These are phyloP conservation scores for Lordiphosa andalusiaca DNA, from an alignment of 2,888 invertebrate genomes.

Conservation along the genomic window DNA sequence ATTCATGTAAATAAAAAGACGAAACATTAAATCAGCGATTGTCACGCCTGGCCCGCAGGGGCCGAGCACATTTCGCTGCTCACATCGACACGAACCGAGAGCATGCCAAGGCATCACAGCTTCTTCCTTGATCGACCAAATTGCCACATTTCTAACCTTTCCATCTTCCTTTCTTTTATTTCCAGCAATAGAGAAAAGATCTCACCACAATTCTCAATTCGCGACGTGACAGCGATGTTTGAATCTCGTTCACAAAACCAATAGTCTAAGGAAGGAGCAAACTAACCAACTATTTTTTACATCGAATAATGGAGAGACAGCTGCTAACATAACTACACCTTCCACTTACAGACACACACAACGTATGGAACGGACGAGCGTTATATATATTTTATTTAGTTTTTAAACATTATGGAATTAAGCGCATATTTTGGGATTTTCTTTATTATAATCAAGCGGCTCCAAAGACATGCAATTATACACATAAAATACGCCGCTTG, in stretches of 20 bases:
- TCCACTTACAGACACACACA: slow-evolving; percentile 24
- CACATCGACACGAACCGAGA: too few relatives aligned
- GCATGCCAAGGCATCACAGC: too few relatives aligned
- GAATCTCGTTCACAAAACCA: slow-evolving; percentile 85
- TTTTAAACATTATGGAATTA: slow-evolving; percentile 40
- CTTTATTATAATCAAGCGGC: slow-evolving; percentile 46
- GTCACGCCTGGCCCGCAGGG: too few relatives aligned
- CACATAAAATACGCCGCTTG: slow-evolving; percentile 21
- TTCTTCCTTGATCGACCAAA: too few relatives aligned
- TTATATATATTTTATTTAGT: slow-evolving; percentile 67
- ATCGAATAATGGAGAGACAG: slow-evolving; percentile 39
- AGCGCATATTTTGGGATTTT: slow-evolving; percentile 28
- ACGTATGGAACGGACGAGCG: slow-evolving; percentile 31
- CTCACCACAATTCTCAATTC: slow-evolving; percentile 87
- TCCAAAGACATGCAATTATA: slow-evolving; percentile 55
- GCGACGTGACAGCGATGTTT: slow-evolving; percentile 91
- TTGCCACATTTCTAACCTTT: background rate
- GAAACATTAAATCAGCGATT: too few relatives aligned
- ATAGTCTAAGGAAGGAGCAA: slow-evolving; percentile 55
- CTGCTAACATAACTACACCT: slow-evolving; percentile 15
- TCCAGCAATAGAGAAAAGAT: slow-evolving; percentile 84
- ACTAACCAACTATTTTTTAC: slow-evolving; percentile 39
- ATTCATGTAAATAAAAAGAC: too few relatives aligned
- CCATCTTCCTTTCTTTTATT: slow-evolving; percentile 48
- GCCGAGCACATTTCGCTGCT: too few relatives aligned